A percentile compares a stretch with the other conserved stretches of the same genome.
These are phyloP conservation scores for Ardeotis arabs DNA, from an alignment of 2,113 vertebrate genomes.

Conservation along the genomic window DNA sequence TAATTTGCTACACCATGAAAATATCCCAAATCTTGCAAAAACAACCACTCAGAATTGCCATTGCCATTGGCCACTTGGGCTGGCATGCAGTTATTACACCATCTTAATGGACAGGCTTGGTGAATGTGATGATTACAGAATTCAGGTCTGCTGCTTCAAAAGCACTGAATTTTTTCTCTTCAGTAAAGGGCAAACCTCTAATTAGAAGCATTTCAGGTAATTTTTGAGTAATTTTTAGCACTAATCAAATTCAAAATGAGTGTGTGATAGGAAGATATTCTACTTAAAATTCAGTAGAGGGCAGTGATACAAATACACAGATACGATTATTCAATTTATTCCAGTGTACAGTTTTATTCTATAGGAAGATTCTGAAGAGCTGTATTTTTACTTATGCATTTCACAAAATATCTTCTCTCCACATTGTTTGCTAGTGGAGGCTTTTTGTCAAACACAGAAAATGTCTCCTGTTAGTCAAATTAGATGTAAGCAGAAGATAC, in stretches of 20 bases:
- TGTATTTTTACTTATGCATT: not conserved
- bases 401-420: not conserved
- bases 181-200: not conserved
- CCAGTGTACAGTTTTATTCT: not conserved
- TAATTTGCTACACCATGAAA: not conserved
- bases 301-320: not conserved
- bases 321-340: not conserved
- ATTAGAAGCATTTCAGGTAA: not conserved
- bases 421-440: not conserved
- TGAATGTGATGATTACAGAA: not conserved
- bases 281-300: not conserved
- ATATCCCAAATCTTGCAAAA: not conserved
- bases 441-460: not conserved
- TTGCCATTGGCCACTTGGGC: not conserved
- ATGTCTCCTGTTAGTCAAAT: not conserved
- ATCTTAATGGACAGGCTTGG: not conserved
- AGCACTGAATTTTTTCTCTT: not conserved
- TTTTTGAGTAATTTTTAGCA: not conserved
- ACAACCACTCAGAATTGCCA: not conserved
- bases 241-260: not conserved
- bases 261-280: fast-evolving
- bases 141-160: not conserved
- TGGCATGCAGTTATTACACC: not conserved
- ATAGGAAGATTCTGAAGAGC: not conserved
- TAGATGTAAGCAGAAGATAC: not conserved